These are phyloP conservation scores for Gopherus evgoodei DNA, from an alignment of 2,113 vertebrate species.

Conservation along the genomic window DNA sequence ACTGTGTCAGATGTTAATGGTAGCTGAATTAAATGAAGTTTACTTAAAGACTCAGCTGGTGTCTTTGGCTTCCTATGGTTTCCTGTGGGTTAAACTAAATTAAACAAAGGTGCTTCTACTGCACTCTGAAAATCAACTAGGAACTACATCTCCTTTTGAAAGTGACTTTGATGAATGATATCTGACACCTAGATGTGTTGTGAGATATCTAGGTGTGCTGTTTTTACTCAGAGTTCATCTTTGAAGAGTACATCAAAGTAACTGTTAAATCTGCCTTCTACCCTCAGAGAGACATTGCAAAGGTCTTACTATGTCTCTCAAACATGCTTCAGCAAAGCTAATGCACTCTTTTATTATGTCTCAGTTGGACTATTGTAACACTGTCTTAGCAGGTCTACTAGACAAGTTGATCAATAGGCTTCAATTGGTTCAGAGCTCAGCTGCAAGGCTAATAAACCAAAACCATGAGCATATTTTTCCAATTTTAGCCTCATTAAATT, in stretches of 20 bases:
- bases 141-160: neutral
- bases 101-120: neutral
- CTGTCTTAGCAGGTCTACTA: neutral
- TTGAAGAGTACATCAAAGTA: neutral
- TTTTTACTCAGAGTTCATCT: neutral
- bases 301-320: neutral
- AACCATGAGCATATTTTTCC: neutral
- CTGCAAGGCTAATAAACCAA: neutral
- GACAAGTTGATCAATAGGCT: neutral
- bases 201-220: neutral
- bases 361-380: neutral
- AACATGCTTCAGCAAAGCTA: constrained; percentile 2
- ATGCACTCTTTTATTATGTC: neutral
- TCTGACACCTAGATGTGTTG: neutral
- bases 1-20: neutral
- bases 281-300: neutral
- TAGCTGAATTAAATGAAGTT: neutral
- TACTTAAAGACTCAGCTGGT: neutral
- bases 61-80: neutral
- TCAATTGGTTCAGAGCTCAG: neutral
- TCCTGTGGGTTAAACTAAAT: neutral
- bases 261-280: neutral
- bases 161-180: neutral
- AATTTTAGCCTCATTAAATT: neutral
- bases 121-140: neutral